Conservation (phyloP, 1,140 invertebrate species). For the Chelonus insularis region DNA sequence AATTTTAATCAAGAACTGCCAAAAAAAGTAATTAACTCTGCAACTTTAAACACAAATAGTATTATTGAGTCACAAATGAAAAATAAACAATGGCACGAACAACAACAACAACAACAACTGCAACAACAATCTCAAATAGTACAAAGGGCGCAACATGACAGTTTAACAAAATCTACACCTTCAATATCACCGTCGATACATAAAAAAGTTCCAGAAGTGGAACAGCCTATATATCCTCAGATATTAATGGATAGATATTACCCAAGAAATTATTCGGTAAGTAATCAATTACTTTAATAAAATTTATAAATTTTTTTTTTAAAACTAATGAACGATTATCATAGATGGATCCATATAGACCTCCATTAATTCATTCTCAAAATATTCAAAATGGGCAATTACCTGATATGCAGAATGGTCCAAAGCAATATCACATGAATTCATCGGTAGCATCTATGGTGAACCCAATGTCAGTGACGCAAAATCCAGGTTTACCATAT, state of each 20-base stretch:
- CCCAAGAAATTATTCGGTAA: constrained; percentile 43
- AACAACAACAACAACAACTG: constrained; percentile 29
- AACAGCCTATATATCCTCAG: constrained; percentile 31
- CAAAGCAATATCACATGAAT: background rate
- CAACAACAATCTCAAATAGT: constrained; percentile 17
- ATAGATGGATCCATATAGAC: constrained; percentile 42
- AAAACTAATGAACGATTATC: no score
- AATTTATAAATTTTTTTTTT: constrained; percentile 2
- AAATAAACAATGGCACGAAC: constrained; percentile 34
- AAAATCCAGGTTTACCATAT: background rate
- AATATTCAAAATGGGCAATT: constrained; percentile 7
- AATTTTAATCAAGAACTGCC: no score
- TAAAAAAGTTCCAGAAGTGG: constrained; percentile 1
- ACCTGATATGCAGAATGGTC: background rate
- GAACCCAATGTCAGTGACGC: background rate
- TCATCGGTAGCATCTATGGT: background rate
- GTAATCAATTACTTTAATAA: constrained; percentile 12
- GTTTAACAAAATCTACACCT: no score
- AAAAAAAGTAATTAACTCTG: no score
- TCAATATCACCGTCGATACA: no score
- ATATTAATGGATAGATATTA: constrained; percentile 38
- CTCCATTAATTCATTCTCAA: constrained; percentile 13
- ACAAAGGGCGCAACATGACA: no score
- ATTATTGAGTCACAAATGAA: no score
- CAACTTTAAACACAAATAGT: no score